These are phyloP conservation scores for Meganola albula DNA, from an alignment of 2,888 invertebrate genomes.

Conservation along the genomic window DNA sequence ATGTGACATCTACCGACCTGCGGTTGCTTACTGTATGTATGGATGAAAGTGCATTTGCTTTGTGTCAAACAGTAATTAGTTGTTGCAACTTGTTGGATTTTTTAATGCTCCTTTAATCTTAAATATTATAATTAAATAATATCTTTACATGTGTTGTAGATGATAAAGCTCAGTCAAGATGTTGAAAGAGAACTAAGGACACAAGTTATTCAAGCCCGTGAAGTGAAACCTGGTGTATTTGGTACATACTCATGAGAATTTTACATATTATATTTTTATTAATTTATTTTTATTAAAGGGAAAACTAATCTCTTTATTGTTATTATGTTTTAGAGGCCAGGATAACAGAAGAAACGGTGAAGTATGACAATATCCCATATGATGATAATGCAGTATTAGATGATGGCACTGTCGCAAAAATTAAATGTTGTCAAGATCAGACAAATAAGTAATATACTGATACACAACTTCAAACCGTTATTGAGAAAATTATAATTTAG, in stretches of 20 bases:
- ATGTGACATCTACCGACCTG: too few relatives aligned
- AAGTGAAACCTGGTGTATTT: conserved; percentile 82
- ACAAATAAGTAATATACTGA: conserved; percentile 35
- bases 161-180: conserved; percentile 81
- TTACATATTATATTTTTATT: background rate
- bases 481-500: too few relatives aligned
- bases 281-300: background rate
- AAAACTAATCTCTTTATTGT: background rate
- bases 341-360: conserved; percentile 78
- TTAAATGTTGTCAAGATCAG: conserved; percentile 49
- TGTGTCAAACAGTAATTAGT: too few relatives aligned
- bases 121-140: conserved; percentile 3
- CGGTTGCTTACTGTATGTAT: too few relatives aligned
- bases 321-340: conserved; percentile 74
- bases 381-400: conserved; percentile 70
- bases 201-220: conserved; percentile 84
- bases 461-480: too few relatives aligned
- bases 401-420: conserved; percentile 34
- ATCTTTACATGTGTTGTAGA: conserved; percentile 57
- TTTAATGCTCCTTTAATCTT: background rate
- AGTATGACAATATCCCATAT: conserved; percentile 81
- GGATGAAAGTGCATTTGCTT: too few relatives aligned
- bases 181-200: conserved; percentile 84
- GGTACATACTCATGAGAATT: conserved; percentile 64
- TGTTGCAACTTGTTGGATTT: too few relatives aligned